phyloP scores from a whole-genome alignment of 2,797 vertebrate species.

The Girardinus metallicus region DNA sequence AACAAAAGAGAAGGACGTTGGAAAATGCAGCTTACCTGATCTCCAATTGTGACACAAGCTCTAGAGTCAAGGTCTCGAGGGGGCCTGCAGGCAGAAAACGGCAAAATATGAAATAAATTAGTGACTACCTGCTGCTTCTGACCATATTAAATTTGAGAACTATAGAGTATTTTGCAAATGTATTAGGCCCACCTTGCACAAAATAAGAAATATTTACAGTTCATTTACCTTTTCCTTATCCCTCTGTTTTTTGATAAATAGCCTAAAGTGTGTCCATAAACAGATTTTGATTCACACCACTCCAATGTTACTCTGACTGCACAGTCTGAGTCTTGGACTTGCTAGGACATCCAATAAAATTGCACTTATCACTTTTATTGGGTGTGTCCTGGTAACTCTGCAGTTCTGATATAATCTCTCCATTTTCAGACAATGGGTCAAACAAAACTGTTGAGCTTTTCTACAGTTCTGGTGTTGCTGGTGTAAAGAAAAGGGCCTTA shows the following conservation, averaged over 20 bases:
- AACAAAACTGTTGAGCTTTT: background rate
- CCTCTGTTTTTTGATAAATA: background rate
- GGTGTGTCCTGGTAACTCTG: background rate
- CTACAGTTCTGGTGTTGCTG: background rate
- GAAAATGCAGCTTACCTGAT: constrained; percentile 83
- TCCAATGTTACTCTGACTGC: background rate
- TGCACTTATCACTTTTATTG: background rate
- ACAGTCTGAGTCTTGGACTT: background rate
- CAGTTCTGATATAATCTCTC: background rate
- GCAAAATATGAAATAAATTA: constrained; percentile 4
- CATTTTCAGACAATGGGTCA: background rate
- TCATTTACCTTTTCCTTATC: background rate
- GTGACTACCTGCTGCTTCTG: background rate
- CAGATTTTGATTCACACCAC: background rate
- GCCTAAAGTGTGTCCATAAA: background rate
- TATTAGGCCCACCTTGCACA: background rate
- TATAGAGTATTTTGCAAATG: background rate
- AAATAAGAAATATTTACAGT: background rate
- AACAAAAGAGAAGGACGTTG: background rate
- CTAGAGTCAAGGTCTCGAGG: constrained; percentile 98
- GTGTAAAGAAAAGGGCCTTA: constrained; percentile 73
- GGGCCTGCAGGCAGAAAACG: constrained; percentile 80
- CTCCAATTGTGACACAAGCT: constrained; percentile 94
- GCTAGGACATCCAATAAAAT: background rate
- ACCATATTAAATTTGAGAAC: background rate